Evolutionary conservation across 2,113 vertebrate species (phyloP), one percentile per base, ranked within the genome.

Genomic region (Pipa parva): DNA sequence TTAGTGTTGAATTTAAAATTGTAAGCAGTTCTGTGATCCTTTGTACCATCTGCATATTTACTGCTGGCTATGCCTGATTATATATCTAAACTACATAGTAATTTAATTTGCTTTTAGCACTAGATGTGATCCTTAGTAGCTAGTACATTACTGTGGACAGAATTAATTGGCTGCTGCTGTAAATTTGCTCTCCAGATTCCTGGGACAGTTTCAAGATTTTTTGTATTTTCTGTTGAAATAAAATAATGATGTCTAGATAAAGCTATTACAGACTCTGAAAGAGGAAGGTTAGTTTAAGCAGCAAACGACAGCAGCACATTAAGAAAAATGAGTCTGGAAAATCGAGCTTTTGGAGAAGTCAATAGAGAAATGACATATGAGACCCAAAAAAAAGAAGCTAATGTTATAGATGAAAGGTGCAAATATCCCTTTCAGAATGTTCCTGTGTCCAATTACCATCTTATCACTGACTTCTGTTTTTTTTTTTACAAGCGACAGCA

Each of bases 261-360:
- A 56, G 51, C 51, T 65, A 46, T 56, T 65, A 45, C 51, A 22
- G 18, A 42, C 42, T 36, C 51, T 56, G 63, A 65, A 65, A 55
- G 18, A 56, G 7, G n/a, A 42, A 26, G 48, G 63, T n/a, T 29
- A 36, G 28, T 45, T 37, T 21, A 51, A 56, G 33, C 63, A 42
- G 11, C 51, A 22, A 65, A 37, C 56, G 63, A 65, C 63, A 65
- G 63, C 50, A 17, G 63, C 33, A 65, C 63, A 65, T 65, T 65
- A 51, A 65, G 63, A 65, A 65, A 65, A 65, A 65, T 65, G 51
- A 65, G 33, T 56, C 17, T 21, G 26, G n/a, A 45, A 25, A 29
- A 29, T 13, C 18, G 33, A 65, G 31, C 50, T 26, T 46, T 26
- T 27, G 51, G 63, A 63, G 46, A 51, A 36, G 33, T 51, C 48